Base-by-base conservation (phyloP, 2,797 vertebrate species). In the Cryptoprocta ferox region DNA sequence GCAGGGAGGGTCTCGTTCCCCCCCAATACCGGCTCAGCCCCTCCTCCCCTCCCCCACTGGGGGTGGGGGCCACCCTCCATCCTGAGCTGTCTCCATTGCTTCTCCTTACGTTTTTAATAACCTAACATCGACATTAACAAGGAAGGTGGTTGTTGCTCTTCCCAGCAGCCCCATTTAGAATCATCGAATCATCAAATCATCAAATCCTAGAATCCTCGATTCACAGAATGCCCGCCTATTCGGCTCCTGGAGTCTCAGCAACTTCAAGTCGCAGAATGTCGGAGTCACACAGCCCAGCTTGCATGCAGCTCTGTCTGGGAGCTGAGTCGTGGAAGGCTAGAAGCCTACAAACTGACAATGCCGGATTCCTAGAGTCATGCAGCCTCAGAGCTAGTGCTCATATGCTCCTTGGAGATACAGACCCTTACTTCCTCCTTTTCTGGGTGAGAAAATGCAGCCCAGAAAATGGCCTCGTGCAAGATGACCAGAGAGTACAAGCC, bases 131-230 rank as follows among this genome's bases (percentile, higher is more conserved):
- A 98, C 95, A 93, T 97, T 97, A 98, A 97, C 95, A 93, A 96
- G 96, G 97, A 97, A 97, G 95, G 95, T 97, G 97, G 97, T 85
- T 96, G 92, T 96, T 94, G 97, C 96, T 97, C 95, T 97, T 97
- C 98, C 96, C 97, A 97, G 97, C 90, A 97, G 96, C 97, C 88
- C 93, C 96, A 97, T 97, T 98, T 98, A 98, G 97, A 97, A 97
- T 97, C 97, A 98, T 86, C 95, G 98, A 97, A 98, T 97, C 97
- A 97, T 97, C 97, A 95, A 89, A 92, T 96, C 95, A 95, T 94
- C 94, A 89, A 93, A 97, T 96, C 93, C 97, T 96, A 98, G 96
- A 97, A 96, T 96, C 84, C 90, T 89, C 56, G 91, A 96, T 96
- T 95, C 97, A 97, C 94, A 97, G 97, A 97, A 86, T 65, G 92